Base-by-base conservation (phyloP, 2,113 vertebrate species). In the Lophura nycthemera region DNA sequence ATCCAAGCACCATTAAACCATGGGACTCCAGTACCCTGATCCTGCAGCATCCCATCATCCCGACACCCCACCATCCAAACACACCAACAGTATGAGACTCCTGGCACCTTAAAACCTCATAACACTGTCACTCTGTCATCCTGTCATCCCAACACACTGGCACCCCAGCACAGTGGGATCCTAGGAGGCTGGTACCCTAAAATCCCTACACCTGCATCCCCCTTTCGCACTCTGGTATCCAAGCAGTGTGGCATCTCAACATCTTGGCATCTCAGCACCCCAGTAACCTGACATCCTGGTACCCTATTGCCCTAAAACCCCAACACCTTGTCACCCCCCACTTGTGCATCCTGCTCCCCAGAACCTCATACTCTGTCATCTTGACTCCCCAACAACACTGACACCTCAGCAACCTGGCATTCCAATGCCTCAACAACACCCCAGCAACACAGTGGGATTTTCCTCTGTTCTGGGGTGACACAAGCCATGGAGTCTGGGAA, bases 401-500 rank as follows among this genome's bases (percentile, higher is more conserved):
- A 27, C 16, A 84, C 30, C 78, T 30, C 70, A 32, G 18, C 38
- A 48, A 12, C 29, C 19, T 11, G 30, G 57, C 45, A 57, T 57
- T 54, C 66, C 47, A 52, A 18, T n/a, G 50, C 9, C 29, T 34
- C 30, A 32, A 57, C 54, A 57, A 57, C 45, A 50, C 52, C 69
- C 66, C 52, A 52, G 25, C 36, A 60, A 8, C 29, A 36, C 4
- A 0, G 7, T 20, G 18, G 16, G n/a, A 36, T 22, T 91, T 57
- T 42, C 59, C 20, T 36, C 38, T 8, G 2, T 10, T 10, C 29
- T 1, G 5, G 56, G n/a, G 36, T 30, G 69, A 38, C 73, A 54
- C 10, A 52, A 4, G 21, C 38, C 1, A 0, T 10, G n/a, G n/a
- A 13, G 20, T 7, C 47, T 40, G 12, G 16, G 10, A 15, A 1